Conservation (phyloP, 2,888 invertebrate genomes). For the Lysandra coridon region DNA sequence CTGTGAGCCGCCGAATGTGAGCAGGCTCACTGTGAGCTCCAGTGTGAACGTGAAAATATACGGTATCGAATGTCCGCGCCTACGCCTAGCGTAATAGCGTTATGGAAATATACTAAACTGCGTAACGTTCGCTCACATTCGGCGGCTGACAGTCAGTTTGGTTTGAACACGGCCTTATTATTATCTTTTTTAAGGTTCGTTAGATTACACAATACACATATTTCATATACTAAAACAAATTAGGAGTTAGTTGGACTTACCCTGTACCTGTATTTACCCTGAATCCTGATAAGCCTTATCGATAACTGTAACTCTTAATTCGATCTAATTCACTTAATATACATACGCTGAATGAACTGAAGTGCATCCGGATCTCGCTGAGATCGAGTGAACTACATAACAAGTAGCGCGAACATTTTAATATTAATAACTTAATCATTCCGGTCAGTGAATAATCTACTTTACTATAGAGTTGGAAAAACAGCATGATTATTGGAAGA, state of each 20-base stretch:
- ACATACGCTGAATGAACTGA: background rate
- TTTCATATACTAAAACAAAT: no score
- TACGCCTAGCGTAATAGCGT: no score
- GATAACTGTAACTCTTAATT: background rate
- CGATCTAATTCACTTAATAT: background rate
- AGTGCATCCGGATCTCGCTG: constrained; percentile 28
- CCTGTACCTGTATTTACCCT: background rate
- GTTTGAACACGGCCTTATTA: no score
- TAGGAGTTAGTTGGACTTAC: background rate
- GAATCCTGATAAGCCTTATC: background rate
- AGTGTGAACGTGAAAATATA: no score
- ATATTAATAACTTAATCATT: constrained; percentile 20
- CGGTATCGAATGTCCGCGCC: no score
- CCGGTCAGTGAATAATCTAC: background rate
- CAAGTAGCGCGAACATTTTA: constrained; percentile 16
- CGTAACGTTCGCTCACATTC: no score
- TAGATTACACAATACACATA: no score
- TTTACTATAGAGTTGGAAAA: background rate
- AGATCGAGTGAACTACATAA: constrained; percentile 8
- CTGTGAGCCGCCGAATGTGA: no score
- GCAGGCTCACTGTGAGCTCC: no score
- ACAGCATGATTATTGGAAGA: background rate
- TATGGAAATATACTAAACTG: no score
- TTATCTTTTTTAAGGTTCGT: no score
- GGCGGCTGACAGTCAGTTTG: no score